Base-by-base conservation (phyloP, 2,113 vertebrate genomes). In the Platysternon megacephalum region DNA sequence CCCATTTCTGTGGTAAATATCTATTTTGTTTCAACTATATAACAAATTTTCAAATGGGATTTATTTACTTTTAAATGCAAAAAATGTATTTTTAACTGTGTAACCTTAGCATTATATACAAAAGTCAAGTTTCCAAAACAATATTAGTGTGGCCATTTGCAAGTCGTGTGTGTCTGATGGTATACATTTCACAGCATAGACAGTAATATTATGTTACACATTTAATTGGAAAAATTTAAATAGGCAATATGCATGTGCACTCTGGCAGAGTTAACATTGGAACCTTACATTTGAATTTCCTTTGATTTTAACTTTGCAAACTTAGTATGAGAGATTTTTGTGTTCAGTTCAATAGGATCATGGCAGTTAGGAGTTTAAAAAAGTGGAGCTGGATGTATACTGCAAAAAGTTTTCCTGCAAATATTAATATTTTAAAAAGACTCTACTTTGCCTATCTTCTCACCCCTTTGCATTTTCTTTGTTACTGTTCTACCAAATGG, bases 101-200 rank as follows among this genome's bases (percentile, higher is more conserved):
- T 68, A 21, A 61, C 56, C 29, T 12, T 93, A 52, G 42, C 32
- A 42, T 89, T 91, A 14, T 46, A 29, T 1, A 61, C 3, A 26
- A 26, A 78, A 74, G 53, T 81, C 4, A 13, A 12, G 49, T 80
- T n/a, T 85, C 51, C 35, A 94, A 1, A 35, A 92, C 82, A 68
- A 19, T n/a, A 68, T 68, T 61, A 61, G 65, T 22, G n/a, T 11
- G 21, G 39, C n/a, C 84, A 11, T 92, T 82, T 22, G 39, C 49
- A 46, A 0, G 0, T 84, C 32, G 4, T 0, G 58, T 87, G 24
- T 89, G 49, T 51, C 51, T 61, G 16, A 26, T 44, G n/a, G n/a
- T 46, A 44, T 11, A 13, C 48, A 13, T 72, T 79, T 21, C 48
- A 19, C 81, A 44, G 49, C 3, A 5, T 58, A 74, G 44, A 8